Evolutionary conservation across 2,113 vertebrate genomes (phyloP), one percentile per base, ranked within the genome.

Genomic region (Pandion haliaetus): DNA sequence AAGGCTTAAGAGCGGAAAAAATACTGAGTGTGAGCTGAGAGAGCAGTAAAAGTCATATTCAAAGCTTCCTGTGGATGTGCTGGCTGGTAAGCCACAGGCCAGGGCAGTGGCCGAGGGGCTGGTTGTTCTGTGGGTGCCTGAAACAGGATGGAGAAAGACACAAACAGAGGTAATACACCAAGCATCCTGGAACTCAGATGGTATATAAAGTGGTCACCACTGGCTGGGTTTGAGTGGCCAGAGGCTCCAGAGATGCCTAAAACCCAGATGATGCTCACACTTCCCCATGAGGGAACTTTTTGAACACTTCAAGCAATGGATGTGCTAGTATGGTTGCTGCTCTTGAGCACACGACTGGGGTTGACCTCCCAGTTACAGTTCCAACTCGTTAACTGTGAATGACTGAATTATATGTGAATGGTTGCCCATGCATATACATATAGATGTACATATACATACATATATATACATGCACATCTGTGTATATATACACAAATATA

Each of bases 331-430:
- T 11, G 3, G 21, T 61, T 8, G 1, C n/a, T 63, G 65, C 23
- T 87, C 7, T 74, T 66, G 36, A 66, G 36, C 34, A 5, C 29
- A 34, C 0, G 0, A 8, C 14, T 44, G 8, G 17, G 28, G 5
- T 42, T 86, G 71, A 47, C 29, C 29, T 92, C 80, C 6, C 42
- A 54, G 25, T 62, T 31, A 28, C 10, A 58, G 20, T 62, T 71
- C n/a, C 57, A 58, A 0, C 18, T 54, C 36, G 14, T 34, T 59
- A 54, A 66, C 32, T 58, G 42, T 65, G 52, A 72, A 71, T 77
- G 69, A 44, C 24, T 85, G 52, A 62, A 63, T 71, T 86, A 6
- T 32, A 40, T 26, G 20, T 71, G 42, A 74, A 49, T 20, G 44
- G 52, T 29, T 83, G 67, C 20, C 31, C 14, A 38, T 58, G 57